Percentiles rank a stretch among this genome's conserved stretches.
Evolutionary conservation across 2,888 invertebrate species (phyloP).

Genomic region (Bombylius discolor): DNA sequence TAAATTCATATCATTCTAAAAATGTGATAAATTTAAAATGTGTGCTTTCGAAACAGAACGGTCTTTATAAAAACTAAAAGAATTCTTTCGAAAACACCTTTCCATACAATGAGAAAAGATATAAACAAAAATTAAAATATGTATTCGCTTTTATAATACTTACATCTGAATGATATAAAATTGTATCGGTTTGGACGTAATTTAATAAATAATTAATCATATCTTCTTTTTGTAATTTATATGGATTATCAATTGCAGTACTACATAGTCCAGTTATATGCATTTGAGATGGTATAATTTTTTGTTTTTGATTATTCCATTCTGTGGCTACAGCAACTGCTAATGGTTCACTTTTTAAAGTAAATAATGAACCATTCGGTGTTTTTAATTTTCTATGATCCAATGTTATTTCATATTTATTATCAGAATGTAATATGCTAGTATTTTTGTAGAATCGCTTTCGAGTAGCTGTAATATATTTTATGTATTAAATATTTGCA

Average conservation of each 20-base stretch:
- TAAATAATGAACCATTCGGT: slow-evolving; percentile 64
- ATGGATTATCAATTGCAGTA: slow-evolving; percentile 87
- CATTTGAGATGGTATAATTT: slow-evolving; percentile 69
- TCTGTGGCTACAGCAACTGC: slow-evolving; percentile 89
- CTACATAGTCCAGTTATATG: slow-evolving; percentile 86
- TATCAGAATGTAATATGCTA: slow-evolving; percentile 53
- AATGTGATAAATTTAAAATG: slow-evolving; percentile 1
- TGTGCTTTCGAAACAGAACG: neutral
- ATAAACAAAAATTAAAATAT: slow-evolving; percentile 3
- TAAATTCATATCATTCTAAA: slow-evolving; percentile 63
- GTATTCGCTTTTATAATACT: slow-evolving; percentile 23
- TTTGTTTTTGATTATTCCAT: slow-evolving; percentile 78
- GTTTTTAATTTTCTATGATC: slow-evolving; percentile 86
- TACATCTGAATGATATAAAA: slow-evolving; percentile 63
- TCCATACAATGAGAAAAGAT: slow-evolving; percentile 1
- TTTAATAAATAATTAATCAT: slow-evolving; percentile 67
- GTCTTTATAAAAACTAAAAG: neutral
- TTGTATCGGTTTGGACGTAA: slow-evolving; percentile 69
- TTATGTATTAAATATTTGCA: no score
- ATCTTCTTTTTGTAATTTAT: slow-evolving; percentile 58
- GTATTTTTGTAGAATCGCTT: slow-evolving; percentile 66
- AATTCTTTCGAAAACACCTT: neutral
- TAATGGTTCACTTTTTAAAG: slow-evolving; percentile 70
- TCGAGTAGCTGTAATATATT: slow-evolving; percentile 30
- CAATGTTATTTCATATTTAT: slow-evolving; percentile 71